Base-by-base conservation (phyloP, 2,113 vertebrate genomes). In the Sarotherodon lohbergeri region DNA sequence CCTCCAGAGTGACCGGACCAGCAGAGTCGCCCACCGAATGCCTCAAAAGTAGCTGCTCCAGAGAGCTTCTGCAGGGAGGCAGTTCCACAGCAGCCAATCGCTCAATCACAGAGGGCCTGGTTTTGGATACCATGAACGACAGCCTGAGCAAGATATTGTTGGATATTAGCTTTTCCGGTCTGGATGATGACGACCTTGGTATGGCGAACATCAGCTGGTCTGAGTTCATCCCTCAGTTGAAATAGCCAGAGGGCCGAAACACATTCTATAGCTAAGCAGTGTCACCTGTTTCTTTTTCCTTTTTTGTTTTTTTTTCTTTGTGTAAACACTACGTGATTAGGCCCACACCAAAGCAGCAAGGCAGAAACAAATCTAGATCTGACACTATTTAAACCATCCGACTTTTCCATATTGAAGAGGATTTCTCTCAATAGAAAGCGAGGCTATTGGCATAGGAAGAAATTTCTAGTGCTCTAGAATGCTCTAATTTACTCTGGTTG, bases 111-210 rank as follows among this genome's bases (percentile, higher is more conserved):
- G 99, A 99, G 93, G 98, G 98, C 24, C 95, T 99, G 0, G 96
- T 98, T 34, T 95, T 99, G 88, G 98, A 99, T 85, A 98, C 97
- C 2, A 96, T 97, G 96, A 98, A 99, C 10, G 97, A 99, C 88
- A 99, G 97, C 86, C 96, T 99, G 84, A 99, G 98, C 95, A 98
- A 99, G 96, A 97, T 99, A 50, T 93, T 99, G 7, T 95, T 99
- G 89, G 98, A 99, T 91, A 96, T 99, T 83, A 99, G 98, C 95
- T 98, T 99, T 22, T 22, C 22, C 22, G 22, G 22, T 22, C 22
- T 22, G 22, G 22, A 22, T 22, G 22, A 22, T 22, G 22, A 22
- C 22, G 22, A 22, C 22, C 22, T 22, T 22, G 96, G 94, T 3
- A 93, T 96, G 5, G 95, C 95, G 16, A 97, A 96, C 6, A 96